These are phyloP conservation scores for Drosophila setosimentum DNA, from an alignment of 2,888 invertebrate genomes.

Conservation along the genomic window DNA sequence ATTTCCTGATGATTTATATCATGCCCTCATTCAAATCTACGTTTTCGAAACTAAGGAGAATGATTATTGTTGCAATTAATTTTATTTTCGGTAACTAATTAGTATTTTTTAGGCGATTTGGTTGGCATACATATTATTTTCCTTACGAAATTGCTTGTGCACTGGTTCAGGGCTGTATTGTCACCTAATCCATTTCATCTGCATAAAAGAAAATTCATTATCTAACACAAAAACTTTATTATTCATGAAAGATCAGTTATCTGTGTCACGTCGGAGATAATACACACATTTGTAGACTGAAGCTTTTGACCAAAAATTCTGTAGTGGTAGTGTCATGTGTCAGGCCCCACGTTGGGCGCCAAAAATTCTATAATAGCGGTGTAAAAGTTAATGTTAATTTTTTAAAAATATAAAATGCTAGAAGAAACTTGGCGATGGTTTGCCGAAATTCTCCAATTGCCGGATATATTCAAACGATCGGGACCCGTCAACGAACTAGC, in stretches of 20 bases:
- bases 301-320: too few relatives aligned
- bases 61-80: background rate
- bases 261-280: background rate
- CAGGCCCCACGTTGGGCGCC: too few relatives aligned
- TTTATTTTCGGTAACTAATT: background rate
- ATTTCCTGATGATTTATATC: background rate
- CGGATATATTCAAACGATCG: too few relatives aligned
- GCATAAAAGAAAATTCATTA: background rate
- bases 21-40: background rate
- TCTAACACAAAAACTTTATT: background rate
- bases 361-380: too few relatives aligned
- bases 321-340: too few relatives aligned
- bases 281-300: background rate
- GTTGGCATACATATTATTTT: background rate
- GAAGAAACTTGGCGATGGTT: too few relatives aligned
- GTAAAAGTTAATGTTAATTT: too few relatives aligned
- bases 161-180: too few relatives aligned
- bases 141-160: background rate
- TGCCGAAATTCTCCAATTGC: too few relatives aligned
- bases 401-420: too few relatives aligned
- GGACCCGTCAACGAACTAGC: too few relatives aligned
- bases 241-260: background rate
- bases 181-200: background rate
- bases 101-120: background rate
- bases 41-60: too few relatives aligned